These are phyloP conservation scores for Fissipunctia ypsillon DNA, from an alignment of 2,888 invertebrate species.

Conservation along the genomic window DNA sequence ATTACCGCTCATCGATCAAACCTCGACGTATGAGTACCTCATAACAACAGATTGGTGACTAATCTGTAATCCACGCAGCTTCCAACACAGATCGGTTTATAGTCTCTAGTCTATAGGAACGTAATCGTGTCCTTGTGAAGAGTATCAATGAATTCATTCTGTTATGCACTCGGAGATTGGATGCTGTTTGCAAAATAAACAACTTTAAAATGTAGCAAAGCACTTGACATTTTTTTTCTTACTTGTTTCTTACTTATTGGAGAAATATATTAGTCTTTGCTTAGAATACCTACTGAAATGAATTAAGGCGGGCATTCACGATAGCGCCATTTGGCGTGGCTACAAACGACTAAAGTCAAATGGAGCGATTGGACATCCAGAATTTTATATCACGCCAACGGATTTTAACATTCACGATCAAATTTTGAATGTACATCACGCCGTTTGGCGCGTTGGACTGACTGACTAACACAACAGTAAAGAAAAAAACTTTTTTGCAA, in stretches of 20 bases:
- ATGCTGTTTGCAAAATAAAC: neutral
- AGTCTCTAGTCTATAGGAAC: slow-evolving; percentile 38
- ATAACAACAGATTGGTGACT: slow-evolving; percentile 64
- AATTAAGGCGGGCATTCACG: no score
- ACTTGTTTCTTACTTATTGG: neutral
- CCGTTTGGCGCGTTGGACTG: no score
- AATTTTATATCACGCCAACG: no score
- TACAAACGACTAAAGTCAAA: no score
- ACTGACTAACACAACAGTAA: no score
- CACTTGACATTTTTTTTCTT: neutral
- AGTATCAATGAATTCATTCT: slow-evolving; percentile 49
- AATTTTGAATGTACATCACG: no score
- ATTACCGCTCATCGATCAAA: slow-evolving; percentile 18
- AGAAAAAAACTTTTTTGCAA: no score
- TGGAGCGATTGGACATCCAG: no score
- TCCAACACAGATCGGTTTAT: slow-evolving; percentile 57
- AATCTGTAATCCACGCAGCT: slow-evolving; percentile 64
- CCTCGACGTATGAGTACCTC: slow-evolving; percentile 16
- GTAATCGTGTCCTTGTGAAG: slow-evolving; percentile 67
- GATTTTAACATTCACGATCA: no score
- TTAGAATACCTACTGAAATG: neutral
- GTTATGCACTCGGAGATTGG: slow-evolving; percentile 15
- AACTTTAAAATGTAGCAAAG: neutral
- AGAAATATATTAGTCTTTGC: no score
- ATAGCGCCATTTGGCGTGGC: no score